Base-by-base conservation (phyloP, 1,140 invertebrate genomes). In the Cyrtorhinus lividipennis region DNA sequence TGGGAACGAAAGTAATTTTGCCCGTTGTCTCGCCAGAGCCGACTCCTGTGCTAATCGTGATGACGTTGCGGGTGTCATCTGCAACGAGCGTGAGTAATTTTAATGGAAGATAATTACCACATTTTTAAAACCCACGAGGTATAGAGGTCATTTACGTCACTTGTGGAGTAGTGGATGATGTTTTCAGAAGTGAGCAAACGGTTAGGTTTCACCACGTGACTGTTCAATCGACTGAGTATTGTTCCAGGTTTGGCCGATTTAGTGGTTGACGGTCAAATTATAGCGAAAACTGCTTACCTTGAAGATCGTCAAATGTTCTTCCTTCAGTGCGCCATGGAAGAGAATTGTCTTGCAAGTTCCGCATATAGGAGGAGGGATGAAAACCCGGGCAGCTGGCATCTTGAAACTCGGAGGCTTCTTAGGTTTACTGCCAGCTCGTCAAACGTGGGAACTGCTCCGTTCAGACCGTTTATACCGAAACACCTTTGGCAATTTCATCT, bases 401-500 rank as follows among this genome's bases (percentile, higher is more conserved):
- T 85, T 58, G 82, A 89, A 66, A 87, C 84, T 0, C 76, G 94
- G 15, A 76, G 92, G 22, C 74, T 98, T 1, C 76, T 98, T 0
- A 80, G 92, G 18, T 98, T 98, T 70, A 96, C 94, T 0, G 92
- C 92, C 0, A 82, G 86, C 24, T 91, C 92, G 1, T 76, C 88
- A 3, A 98, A 98, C 74, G 81, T 83, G 26, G 95, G 95, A 0
- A 92, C 84, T 24, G 88, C 86, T 0, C 92, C 95, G 70, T 98
- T 97, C 72, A 77, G 87, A 57, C 93, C 95, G 0, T 81, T 84
- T 24, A 79, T 92, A n/a, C 88, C 90, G 0, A 95, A 95, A 72
- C 83, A 88, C 71, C 76, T 92, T 22, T 98, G 95, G 95, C 84
- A 96, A 74, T 98, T 92, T 90, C 95, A 98, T 74, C 84, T 91